Conservation (phyloP, 2,113 vertebrate species). For the Megaptera novaeangliae region DNA sequence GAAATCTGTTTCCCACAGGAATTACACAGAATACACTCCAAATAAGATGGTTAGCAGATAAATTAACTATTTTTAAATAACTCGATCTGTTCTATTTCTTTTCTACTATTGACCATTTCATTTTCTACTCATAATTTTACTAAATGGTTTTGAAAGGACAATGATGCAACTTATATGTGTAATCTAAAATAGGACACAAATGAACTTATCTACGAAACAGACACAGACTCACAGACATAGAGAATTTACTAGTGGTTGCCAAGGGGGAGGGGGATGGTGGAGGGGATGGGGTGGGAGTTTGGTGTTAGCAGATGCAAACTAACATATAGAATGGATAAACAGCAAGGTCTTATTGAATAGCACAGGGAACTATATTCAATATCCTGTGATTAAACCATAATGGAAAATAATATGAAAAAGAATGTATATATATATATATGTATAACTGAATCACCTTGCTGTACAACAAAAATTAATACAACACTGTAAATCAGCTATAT, state of each 20-base stretch:
- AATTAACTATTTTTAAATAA: constrained; percentile 42
- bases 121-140: neutral
- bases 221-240: neutral
- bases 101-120: neutral
- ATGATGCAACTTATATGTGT: neutral
- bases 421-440: neutral
- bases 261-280: neutral
- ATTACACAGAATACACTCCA: constrained; percentile 45
- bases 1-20: constrained; percentile 45
- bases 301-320: neutral
- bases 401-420: neutral
- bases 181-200: neutral
- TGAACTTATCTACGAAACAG: neutral
- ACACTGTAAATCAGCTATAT: neutral
- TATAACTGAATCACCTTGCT: neutral
- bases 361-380: neutral
- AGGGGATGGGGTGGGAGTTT: neutral
- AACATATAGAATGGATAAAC: neutral
- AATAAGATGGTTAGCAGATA: constrained; percentile 45
- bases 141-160: neutral
- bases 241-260: neutral
- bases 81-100: neutral
- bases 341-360: neutral
- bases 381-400: neutral
- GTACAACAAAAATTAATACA: neutral